Evolutionary conservation across 2,888 invertebrate species (phyloP).

Genomic region (Norana najaformis): DNA sequence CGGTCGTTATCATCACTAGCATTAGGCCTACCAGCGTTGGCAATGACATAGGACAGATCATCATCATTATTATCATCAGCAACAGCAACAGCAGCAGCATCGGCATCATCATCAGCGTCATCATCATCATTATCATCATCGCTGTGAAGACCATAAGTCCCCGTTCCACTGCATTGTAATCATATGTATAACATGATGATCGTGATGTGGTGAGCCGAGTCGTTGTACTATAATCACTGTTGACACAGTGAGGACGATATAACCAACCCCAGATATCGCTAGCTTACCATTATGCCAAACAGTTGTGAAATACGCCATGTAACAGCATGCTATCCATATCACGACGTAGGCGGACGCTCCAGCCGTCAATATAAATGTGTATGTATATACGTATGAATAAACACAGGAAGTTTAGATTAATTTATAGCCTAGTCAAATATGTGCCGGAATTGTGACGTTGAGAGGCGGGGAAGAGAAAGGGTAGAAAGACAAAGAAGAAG

Average conservation of each 20-base stretch:
- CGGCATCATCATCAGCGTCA: neutral
- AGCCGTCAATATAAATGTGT: too few relatives aligned
- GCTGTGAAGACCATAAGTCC: neutral
- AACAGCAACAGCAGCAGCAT: neutral
- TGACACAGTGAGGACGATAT: too few relatives aligned
- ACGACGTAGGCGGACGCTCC: too few relatives aligned
- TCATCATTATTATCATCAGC: neutral
- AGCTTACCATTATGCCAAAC: too few relatives aligned
- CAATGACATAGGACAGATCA: neutral
- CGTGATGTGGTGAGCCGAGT: neutral
- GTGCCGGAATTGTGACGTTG: neutral
- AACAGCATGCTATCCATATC: too few relatives aligned
- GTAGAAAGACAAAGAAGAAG: constrained; percentile 29
- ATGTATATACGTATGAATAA: neutral
- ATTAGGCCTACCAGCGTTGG: neutral
- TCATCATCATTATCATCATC: neutral
- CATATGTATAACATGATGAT: neutral
- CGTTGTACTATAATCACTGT: too few relatives aligned
- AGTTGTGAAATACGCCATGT: too few relatives aligned
- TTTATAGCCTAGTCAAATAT: neutral
- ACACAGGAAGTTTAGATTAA: neutral
- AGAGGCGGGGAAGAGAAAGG: neutral
- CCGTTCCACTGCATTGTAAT: too few relatives aligned
- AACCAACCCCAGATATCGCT: too few relatives aligned
- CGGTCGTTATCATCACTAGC: too few relatives aligned